Evolutionary conservation across 2,113 vertebrate species (phyloP).

Genomic region (Aspiorhynchus laticeps): DNA sequence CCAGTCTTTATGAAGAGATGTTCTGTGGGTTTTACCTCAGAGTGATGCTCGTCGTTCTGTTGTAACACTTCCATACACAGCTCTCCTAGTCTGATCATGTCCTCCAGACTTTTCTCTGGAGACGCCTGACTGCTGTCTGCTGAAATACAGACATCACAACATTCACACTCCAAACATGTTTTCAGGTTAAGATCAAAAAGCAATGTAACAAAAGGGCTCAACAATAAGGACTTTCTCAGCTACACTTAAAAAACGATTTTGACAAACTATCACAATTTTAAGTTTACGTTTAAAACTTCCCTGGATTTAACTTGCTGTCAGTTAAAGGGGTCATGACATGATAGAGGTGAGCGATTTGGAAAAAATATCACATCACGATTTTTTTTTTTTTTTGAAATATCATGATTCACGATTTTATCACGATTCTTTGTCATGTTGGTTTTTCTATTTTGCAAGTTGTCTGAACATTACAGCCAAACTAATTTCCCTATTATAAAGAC

Average conservation of each 20-base stretch:
- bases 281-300: not conserved
- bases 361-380: no score
- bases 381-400: no score
- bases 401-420: no score
- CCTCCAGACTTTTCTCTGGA: constrained; percentile 86
- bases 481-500: no score
- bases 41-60: constrained; percentile 96
- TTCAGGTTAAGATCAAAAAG: not conserved
- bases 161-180: not conserved
- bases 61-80: constrained; percentile 94
- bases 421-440: no score
- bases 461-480: no score
- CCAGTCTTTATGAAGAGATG: not conserved
- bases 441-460: no score
- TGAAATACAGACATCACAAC: not conserved
- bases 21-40: constrained; percentile 80
- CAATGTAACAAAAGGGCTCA: not conserved
- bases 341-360: no score
- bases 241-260: not conserved
- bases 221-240: not conserved
- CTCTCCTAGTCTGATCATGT: constrained; percentile 89
- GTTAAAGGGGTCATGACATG: no score
- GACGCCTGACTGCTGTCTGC: constrained; percentile 71
- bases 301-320: no score
- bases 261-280: no score